phyloP scores from a whole-genome alignment of 2,888 invertebrate genomes.

The Heliconius ethilla region DNA sequence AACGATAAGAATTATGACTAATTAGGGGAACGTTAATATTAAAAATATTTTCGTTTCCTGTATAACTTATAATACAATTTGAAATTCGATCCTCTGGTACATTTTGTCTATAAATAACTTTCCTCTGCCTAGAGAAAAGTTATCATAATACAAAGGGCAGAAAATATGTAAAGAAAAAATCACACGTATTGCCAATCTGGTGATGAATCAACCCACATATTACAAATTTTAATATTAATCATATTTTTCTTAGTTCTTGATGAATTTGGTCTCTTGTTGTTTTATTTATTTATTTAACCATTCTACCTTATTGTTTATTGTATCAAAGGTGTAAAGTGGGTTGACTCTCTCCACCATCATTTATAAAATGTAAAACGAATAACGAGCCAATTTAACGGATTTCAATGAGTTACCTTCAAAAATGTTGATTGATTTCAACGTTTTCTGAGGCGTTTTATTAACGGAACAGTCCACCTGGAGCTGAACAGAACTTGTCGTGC shows the following conservation, averaged over 20 bases:
- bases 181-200: too few relatives aligned
- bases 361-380: slow-evolving; percentile 23
- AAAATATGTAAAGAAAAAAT: too few relatives aligned
- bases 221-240: too few relatives aligned
- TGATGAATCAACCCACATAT: too few relatives aligned
- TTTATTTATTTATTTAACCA: too few relatives aligned
- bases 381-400: slow-evolving; percentile 48
- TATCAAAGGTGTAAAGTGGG: too few relatives aligned
- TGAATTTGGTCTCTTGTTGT: too few relatives aligned
- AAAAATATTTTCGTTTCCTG: not conserved
- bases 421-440: slow-evolving; percentile 77
- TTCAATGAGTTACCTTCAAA: slow-evolving; percentile 77
- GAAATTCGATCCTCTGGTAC: not conserved
- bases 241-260: too few relatives aligned
- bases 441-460: slow-evolving; percentile 79
- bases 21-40: not conserved
- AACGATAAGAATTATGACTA: not conserved
- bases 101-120: not conserved
- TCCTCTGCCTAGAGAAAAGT: not conserved
- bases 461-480: slow-evolving; percentile 59
- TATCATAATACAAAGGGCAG: too few relatives aligned
- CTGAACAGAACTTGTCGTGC: slow-evolving; percentile 59
- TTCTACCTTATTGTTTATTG: too few relatives aligned
- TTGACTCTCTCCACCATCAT: too few relatives aligned
- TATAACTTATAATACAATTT: not conserved